Evolutionary conservation across 2,888 invertebrate species (phyloP).

Genomic region (Lymantria monacha): DNA sequence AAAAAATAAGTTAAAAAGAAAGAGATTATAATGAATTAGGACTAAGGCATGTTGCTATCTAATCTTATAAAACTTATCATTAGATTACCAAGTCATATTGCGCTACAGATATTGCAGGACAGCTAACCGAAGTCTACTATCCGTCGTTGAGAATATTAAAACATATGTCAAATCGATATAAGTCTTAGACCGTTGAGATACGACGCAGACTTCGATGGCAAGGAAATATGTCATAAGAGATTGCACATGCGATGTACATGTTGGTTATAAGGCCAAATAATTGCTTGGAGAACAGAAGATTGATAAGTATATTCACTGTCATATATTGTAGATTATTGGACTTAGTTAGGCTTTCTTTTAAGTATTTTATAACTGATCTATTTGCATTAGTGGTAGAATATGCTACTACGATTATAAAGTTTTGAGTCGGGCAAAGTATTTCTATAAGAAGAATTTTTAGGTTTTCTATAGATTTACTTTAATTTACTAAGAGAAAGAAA

Average conservation of each 20-base stretch:
- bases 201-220: slow-evolving; percentile 20
- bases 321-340: too few relatives aligned
- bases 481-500: too few relatives aligned
- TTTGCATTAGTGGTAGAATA: too few relatives aligned
- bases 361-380: too few relatives aligned
- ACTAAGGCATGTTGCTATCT: too few relatives aligned
- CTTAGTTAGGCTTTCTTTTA: too few relatives aligned
- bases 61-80: slow-evolving; percentile 22
- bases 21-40: too few relatives aligned
- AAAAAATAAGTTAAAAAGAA: too few relatives aligned
- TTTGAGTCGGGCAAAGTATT: too few relatives aligned
- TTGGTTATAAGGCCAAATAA: slow-evolving; percentile 51
- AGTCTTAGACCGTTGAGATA: slow-evolving; percentile 17
- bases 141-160: slow-evolving; percentile 28
- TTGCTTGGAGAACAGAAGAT: slow-evolving; percentile 58
- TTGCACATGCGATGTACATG: slow-evolving; percentile 35
- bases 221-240: slow-evolving; percentile 28
- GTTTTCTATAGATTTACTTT: too few relatives aligned
- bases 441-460: too few relatives aligned
- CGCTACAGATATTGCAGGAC: slow-evolving; percentile 40
- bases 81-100: slow-evolving; percentile 24
- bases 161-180: slow-evolving; percentile 22
- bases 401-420: too few relatives aligned
- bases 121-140: slow-evolving; percentile 40
- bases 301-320: background rate